These are phyloP conservation scores for Nasonia vitripennis DNA, from an alignment of 1,140 invertebrate genomes.

Conservation along the genomic window DNA sequence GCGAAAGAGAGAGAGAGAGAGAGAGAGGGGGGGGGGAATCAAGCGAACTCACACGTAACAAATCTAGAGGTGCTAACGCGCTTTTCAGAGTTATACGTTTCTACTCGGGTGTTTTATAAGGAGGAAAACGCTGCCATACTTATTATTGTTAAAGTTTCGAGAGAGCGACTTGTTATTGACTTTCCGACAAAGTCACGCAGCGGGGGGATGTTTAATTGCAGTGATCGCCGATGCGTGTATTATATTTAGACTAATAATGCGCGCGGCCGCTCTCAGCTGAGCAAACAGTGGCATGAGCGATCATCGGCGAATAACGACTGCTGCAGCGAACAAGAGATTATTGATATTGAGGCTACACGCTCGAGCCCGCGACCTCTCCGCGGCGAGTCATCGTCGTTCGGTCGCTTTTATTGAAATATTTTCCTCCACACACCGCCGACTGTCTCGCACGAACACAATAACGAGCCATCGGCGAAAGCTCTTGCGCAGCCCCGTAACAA, in stretches of 20 bases:
- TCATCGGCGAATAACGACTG: neutral
- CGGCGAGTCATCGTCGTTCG: neutral
- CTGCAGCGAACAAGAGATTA: neutral
- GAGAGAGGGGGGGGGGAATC: neutral
- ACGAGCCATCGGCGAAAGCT: too few species aligned
- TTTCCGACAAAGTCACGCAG: neutral
- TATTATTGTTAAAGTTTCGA: too few species aligned
- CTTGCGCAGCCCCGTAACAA: neutral
- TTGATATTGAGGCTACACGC: neutral
- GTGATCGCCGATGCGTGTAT: neutral
- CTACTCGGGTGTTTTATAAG: too few species aligned
- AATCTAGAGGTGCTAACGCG: neutral
- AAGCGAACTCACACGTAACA: neutral
- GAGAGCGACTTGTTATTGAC: too few species aligned
- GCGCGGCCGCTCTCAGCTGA: neutral
- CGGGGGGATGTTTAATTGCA: neutral
- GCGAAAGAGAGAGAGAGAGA: neutral
- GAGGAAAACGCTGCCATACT: neutral
- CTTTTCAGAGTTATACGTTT: neutral
- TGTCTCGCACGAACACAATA: too few species aligned
- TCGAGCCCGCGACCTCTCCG: neutral
- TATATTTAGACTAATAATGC: slow-evolving; percentile 1
- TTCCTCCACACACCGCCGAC: too few species aligned
- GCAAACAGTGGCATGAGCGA: neutral
- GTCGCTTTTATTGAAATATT: neutral